Evolutionary conservation across 2,888 invertebrate species (phyloP), one percentile per base, ranked within the genome.

Genomic region (Heliconius hortense): DNA sequence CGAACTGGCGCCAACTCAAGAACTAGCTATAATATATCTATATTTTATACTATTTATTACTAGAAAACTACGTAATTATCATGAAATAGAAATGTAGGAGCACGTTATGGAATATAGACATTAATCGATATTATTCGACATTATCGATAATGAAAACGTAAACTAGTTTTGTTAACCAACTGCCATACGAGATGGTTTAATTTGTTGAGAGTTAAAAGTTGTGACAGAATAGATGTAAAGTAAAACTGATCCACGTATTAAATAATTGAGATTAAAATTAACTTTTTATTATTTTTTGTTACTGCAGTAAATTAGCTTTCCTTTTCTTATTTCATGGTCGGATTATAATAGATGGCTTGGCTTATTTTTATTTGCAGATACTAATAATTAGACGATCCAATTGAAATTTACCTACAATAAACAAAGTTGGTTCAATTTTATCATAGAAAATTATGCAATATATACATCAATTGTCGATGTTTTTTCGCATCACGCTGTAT

Each of bases 1-100:
- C 84, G 82, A 87, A 86, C 86, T 87, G 92, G 92, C 93, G 93
- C 92, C 92, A 87, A 75, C 81, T 80, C 77, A 71, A 31, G 56
- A 71, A 43, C 66, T 78, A 72, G 60, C 64, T 76, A 39, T 68
- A 48, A 78, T 76, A 74, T 68, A 76, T 35, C 3, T 43, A 48
- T 48, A 48, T 76, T 76, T 74, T 48, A 64, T 72, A 63, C 68
- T 69, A 76, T 77, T 77, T 76, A 78, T 76, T 72, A 64, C 68
- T 70, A 74, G 74, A 76, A 78, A 76, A 76, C 68, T 48, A 7
- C 18, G 7, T 48, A 64, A 72, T 72, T 69, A 74, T 62, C 24
- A 56, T 66, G 72, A 63, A 76, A 76, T 63, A 64, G 73, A 68
- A 73, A 74, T 62, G 72, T 64, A 63, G 26, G 56, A 39, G 39